Evolutionary conservation across 2,888 invertebrate species (phyloP), one percentile per base, ranked within the genome.

Genomic region (Nyleta sp.): DNA sequence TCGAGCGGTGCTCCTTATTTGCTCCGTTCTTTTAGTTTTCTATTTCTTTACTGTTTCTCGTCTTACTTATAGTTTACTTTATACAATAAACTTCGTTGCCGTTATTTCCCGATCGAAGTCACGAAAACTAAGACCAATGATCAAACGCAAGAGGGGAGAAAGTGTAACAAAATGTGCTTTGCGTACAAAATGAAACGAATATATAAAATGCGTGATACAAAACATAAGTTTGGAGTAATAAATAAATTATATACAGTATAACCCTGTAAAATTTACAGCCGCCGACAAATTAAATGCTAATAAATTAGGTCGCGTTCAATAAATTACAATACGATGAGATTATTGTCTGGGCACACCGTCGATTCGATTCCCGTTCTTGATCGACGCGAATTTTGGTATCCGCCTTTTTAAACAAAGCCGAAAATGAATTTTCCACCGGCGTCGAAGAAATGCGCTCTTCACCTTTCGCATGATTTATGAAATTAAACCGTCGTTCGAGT

Each of bases 231-330:
- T 59, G 48, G 8, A 44, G 7, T 42, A 74, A 73, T 67, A 67
- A 67, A 53, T 68, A 68, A 74, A 38, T 67, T 62, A 57, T 64
- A 18, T 57, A 70, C 64, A 70, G 50, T 35, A 70, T 57, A 75
- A 75, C 68, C 70, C 75, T 70, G 75, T 33, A 68, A 75, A 68
- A 67, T 68, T 75, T 50, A 46, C 53, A 35, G 4, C n/a, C 6
- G 28, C 13, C 20, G 24, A 18, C 46, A 31, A 33, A 53, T 46
- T 46, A 35, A 65, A 65, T 65, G 33, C 42, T 5, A 67, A 53
- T 67, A 44, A 44, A 38, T 46, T 62, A 59, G 17, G 24, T 59
- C 11, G 40, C 28, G 11, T 50, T 7, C 10, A 13, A 38, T 13
- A 38, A 38, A 11, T 38, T 38, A 38, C 38, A 13, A 11, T 38